Conservation (phyloP, 2,888 invertebrate species). For the Agriopis leucophaearia region DNA sequence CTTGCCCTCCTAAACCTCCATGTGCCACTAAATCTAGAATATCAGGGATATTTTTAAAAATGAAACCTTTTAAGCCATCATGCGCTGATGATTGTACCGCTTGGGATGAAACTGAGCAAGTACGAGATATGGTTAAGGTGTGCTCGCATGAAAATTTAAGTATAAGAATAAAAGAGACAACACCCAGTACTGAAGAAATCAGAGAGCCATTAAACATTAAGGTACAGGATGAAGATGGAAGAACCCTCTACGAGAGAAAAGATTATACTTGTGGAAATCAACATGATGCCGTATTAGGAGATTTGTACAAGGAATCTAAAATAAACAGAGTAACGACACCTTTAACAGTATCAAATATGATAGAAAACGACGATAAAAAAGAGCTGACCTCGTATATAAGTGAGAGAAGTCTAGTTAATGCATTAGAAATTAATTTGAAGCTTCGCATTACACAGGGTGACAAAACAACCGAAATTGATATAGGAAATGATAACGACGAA, state of each 20-base stretch:
- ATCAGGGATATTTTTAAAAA: slow-evolving; percentile 59
- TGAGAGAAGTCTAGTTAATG: slow-evolving; percentile 60
- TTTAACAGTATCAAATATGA: slow-evolving; percentile 46
- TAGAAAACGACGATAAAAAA: slow-evolving; percentile 43
- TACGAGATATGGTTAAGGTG: slow-evolving; percentile 48
- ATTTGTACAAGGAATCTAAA: slow-evolving; percentile 61
- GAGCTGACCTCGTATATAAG: slow-evolving; percentile 51
- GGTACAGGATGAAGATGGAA: slow-evolving; percentile 67
- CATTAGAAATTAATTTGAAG: slow-evolving; percentile 73
- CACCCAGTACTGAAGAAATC: slow-evolving; percentile 64
- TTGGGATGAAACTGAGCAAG: slow-evolving; percentile 31
- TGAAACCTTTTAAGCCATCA: slow-evolving; percentile 50
- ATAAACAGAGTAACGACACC: slow-evolving; percentile 58
- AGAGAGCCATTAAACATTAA: slow-evolving; percentile 62
- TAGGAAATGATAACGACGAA: slow-evolving; percentile 53
- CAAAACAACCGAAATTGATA: slow-evolving; percentile 61
- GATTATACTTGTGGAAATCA: slow-evolving; percentile 55
- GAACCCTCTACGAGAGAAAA: slow-evolving; percentile 66
- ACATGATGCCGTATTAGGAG: slow-evolving; percentile 52
- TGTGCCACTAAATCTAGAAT: slow-evolving; percentile 37
- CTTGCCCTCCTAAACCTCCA: neutral
- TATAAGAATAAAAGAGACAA: slow-evolving; percentile 57
- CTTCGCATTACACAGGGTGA: slow-evolving; percentile 67
- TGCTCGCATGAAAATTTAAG: slow-evolving; percentile 61
- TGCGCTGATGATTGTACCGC: slow-evolving; percentile 50